phyloP scores from a whole-genome alignment of 2,113 vertebrate species.

The Willisornis vidua region DNA sequence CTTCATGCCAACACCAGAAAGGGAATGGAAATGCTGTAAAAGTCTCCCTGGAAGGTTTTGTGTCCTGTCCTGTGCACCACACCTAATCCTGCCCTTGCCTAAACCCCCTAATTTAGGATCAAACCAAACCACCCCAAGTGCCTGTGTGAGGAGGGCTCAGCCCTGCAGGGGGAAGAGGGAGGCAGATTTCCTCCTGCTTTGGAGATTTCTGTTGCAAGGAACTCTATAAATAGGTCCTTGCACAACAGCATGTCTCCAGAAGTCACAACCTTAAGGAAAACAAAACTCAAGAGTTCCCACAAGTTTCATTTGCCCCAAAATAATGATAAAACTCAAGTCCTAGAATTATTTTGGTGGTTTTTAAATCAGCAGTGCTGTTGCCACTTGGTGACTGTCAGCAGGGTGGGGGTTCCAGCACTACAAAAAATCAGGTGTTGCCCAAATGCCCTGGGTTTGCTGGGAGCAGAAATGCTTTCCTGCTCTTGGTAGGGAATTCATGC shows the following conservation, averaged over 20 bases:
- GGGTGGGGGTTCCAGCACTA: not conserved
- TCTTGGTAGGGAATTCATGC: not conserved
- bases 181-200: not conserved
- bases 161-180: not conserved
- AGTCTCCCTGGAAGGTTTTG: not conserved
- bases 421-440: not conserved
- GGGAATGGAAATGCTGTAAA: not conserved
- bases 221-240: not conserved
- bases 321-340: not conserved
- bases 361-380: not conserved
- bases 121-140: not conserved
- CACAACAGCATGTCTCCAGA: not conserved
- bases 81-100: not conserved
- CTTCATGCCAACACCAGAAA: not conserved
- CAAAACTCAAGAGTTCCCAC: not conserved
- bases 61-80: not conserved
- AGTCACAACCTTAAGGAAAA: not conserved
- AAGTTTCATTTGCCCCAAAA: not conserved
- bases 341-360: not conserved
- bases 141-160: not conserved
- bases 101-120: not conserved
- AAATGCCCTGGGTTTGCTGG: not conserved
- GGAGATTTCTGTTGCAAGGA: not conserved
- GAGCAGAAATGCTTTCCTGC: not conserved
- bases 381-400: not conserved